Evolutionary conservation across 2,888 invertebrate species (phyloP).

Genomic region (Oscheius sp.): DNA sequence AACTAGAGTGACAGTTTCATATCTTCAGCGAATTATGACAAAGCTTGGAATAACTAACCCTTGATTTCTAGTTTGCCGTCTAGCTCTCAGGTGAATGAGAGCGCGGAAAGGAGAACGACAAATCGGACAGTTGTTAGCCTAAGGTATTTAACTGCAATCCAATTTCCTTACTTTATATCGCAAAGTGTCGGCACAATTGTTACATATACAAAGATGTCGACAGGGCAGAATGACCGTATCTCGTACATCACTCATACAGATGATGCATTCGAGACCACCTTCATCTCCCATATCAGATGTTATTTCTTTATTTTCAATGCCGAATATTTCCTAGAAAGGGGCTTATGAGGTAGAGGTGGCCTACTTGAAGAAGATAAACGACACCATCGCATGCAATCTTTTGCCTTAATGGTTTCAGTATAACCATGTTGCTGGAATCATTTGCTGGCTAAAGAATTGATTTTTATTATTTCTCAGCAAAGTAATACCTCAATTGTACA

Average conservation of each 20-base stretch:
- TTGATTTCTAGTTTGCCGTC: conserved; percentile 41
- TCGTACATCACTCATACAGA: conserved; percentile 93
- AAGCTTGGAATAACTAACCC: conserved; percentile 14
- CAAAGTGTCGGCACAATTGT: conserved; percentile 94
- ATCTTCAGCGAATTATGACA: conserved; percentile 43
- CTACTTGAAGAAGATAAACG: conserved; percentile 86
- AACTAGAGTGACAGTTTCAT: conserved; percentile 61
- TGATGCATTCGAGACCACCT: conserved; percentile 96
- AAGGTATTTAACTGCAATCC: conserved; percentile 22
- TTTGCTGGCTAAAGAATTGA: conserved; percentile 46
- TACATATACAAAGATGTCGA: conserved; percentile 93
- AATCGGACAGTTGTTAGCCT: conserved; percentile 96
- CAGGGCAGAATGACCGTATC: conserved; percentile 97
- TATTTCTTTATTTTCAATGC: conserved; percentile 90
- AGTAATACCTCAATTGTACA: conserved; percentile 59
- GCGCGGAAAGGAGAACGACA: conserved; percentile 98
- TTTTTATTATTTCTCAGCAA: no score
- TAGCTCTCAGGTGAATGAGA: conserved; percentile 88
- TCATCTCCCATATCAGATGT: conserved; percentile 76
- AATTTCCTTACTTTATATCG: conserved; percentile 79
- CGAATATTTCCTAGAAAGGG: conserved; percentile 90
- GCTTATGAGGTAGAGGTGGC: not conserved
- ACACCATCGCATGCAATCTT: conserved; percentile 96
- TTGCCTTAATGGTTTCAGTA: conserved; percentile 93
- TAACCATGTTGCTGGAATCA: conserved; percentile 69